Evolutionary conservation across 2,888 invertebrate genomes (phyloP).

Genomic region (Pomacea canaliculata): DNA sequence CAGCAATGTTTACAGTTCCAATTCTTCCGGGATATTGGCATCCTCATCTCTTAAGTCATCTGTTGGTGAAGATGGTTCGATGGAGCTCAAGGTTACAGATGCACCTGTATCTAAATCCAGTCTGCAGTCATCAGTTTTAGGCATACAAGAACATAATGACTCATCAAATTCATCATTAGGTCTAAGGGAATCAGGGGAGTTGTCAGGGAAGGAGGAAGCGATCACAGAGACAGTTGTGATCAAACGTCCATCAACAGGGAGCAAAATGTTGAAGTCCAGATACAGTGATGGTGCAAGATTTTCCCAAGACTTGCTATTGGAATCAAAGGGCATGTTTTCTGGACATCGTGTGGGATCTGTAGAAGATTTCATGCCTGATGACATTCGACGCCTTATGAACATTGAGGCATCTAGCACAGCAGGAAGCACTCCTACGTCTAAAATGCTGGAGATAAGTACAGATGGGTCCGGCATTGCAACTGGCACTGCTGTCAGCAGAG

Average conservation of each 20-base stretch:
- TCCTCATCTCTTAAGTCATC: conserved; percentile 1
- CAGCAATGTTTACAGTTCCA: too few species aligned
- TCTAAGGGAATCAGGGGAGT: too few species aligned
- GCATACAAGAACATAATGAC: background rate
- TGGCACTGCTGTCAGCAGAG: background rate
- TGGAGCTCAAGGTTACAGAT: background rate
- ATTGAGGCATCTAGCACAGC: conserved; percentile 29
- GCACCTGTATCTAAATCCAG: background rate
- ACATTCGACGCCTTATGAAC: conserved; percentile 37
- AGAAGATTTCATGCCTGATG: conserved; percentile 38
- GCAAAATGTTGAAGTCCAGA: conserved; percentile 5
- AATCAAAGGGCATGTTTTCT: conserved; percentile 12
- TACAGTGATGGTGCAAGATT: conserved; percentile 10
- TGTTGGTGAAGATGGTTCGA: background rate
- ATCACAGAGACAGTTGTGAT: conserved; percentile 12
- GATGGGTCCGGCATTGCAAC: background rate
- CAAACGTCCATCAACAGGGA: conserved; percentile 8
- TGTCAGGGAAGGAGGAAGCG: too few species aligned
- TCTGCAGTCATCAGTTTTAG: conserved; percentile 1
- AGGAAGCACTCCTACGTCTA: conserved; percentile 7
- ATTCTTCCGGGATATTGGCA: background rate
- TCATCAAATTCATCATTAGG: too few species aligned
- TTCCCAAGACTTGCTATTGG: background rate
- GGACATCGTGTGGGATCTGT: conserved; percentile 31
- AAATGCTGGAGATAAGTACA: background rate